Evolutionary conservation across 1,140 invertebrate genomes (phyloP).

Genomic region (Dreissena polymorpha): DNA sequence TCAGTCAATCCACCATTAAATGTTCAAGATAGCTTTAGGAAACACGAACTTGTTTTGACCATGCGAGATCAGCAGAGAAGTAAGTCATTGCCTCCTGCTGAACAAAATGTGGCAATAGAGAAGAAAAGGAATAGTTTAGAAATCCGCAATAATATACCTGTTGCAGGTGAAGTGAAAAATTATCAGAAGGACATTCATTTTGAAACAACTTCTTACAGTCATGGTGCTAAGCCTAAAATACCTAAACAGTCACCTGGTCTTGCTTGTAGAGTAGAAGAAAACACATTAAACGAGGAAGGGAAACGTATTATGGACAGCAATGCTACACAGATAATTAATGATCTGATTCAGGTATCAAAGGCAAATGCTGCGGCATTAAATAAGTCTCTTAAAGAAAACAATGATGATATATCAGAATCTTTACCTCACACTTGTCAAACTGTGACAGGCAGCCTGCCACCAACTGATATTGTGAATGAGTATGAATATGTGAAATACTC

Average conservation of each 20-base stretch:
- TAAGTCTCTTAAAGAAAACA: constrained; percentile 3
- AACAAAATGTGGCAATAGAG: constrained; percentile 38
- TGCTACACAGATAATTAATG: constrained; percentile 51
- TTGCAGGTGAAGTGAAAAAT: constrained; percentile 73
- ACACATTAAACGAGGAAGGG: constrained; percentile 26
- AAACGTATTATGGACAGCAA: constrained; percentile 41
- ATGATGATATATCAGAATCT: constrained; percentile 5
- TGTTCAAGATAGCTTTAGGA: constrained; percentile 58
- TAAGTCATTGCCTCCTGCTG: constrained; percentile 43
- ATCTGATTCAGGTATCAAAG: constrained; percentile 46
- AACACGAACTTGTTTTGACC: constrained; percentile 47
- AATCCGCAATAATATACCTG: constrained; percentile 78
- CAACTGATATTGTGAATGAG: constrained; percentile 73
- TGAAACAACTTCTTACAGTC: constrained; percentile 57
- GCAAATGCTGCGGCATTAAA: constrained; percentile 44
- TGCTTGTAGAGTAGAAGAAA: constrained; percentile 73
- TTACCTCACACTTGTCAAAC: not conserved
- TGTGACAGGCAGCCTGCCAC: not conserved
- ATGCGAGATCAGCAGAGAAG: constrained; percentile 43
- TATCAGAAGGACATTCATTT: constrained; percentile 71
- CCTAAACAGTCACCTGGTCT: constrained; percentile 77
- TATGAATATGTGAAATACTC: constrained; percentile 90
- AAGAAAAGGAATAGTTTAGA: constrained; percentile 77
- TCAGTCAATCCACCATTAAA: constrained; percentile 27
- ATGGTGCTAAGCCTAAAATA: constrained; percentile 74